Base-by-base conservation (phyloP, 2,113 vertebrate genomes). In the Regulus satrapa region DNA sequence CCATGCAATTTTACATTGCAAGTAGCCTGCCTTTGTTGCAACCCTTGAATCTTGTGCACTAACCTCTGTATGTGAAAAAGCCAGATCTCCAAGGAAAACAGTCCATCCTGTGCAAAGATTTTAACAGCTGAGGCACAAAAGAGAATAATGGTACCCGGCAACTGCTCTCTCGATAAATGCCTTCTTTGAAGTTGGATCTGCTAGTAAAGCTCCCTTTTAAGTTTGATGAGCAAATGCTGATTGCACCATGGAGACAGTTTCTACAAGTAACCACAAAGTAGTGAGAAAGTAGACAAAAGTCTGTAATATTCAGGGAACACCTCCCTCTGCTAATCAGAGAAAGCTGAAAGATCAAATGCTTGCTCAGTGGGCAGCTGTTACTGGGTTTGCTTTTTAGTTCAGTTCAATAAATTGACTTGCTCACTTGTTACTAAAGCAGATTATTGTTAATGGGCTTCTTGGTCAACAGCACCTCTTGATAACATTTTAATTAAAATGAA, bases 401-500 rank as follows among this genome's bases (percentile, higher is more conserved):
- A 66, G 93, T 66, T 96, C 84, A 72, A 88, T 97, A 93, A 97
- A 97, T 94, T 89, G 87, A 96, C 89, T 95, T 7, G 6, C 69
- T 94, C 87, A 87, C 25, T 96, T 93, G 79, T 95, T 83, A 79
- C 78, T 59, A 86, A 93, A 85, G 77, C 72, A 88, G 79, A 94
- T 95, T 81, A 93, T 84, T 95, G 82, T 94, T 95, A 95, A 95
- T 94, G 81, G 85, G 59, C 51, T 97, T 92, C 76, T 91, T 95
- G 93, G 94, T 95, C 91, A 97, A 92, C 88, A 94, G 34, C 28
- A 89, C 43, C 48, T 92, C 85, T 94, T 94, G 88, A 94, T 89
- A 95, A 91, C 67, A 95, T 92, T 96, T 95, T 95, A 96, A 96
- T 96, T 95, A 93, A 91, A 97, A 95, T 64, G 49, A 86, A 66